Base-by-base conservation (phyloP, 2,888 invertebrate species). In the Pyrrhia umbra region DNA sequence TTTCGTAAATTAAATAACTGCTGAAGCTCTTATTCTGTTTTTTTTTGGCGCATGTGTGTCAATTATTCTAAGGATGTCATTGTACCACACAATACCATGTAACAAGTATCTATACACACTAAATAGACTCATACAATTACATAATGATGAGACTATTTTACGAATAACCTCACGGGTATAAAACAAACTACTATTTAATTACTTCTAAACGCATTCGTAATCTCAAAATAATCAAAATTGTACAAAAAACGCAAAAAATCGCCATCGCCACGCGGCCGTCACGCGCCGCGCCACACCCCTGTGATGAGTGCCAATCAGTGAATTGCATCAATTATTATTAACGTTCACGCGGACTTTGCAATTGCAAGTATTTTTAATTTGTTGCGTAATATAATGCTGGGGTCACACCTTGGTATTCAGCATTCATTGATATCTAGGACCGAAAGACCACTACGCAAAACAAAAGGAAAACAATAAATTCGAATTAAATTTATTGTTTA, bases 401-500 rank as follows among this genome's bases (percentile, higher is more conserved):
- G 34, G 34, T 34, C 3, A n/a, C 5, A 34, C 34, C 34, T 34
- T n/a, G 10, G 30, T 13, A 27, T 30, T 30, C 10, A 30, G 30
- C 10, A n/a, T n/a, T n/a, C n/a, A n/a, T n/a, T n/a, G n/a, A n/a
- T n/a, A n/a, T n/a, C n/a, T n/a, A n/a, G n/a, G n/a, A n/a, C n/a
- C n/a, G n/a, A n/a, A n/a, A n/a, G n/a, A n/a, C n/a, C n/a, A n/a
- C n/a, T n/a, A n/a, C n/a, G n/a, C n/a, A n/a, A n/a, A n/a, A n/a
- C n/a, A n/a, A n/a, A n/a, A n/a, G n/a, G n/a, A n/a, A n/a, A n/a
- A n/a, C n/a, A n/a, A n/a, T n/a, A n/a, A 34, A 87, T 88, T 86
- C 83, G 87, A 90, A 90, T 91, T 88, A 90, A 90, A 90, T 90
- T 89, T 88, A 91, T 92, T 91, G 90, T 92, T 89, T 89, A 88